Percentiles rank a stretch among this genome's conserved stretches.
These are phyloP conservation scores for Taeniopygia guttata DNA, from an alignment of 2,797 vertebrate genomes.

Conservation along the genomic window DNA sequence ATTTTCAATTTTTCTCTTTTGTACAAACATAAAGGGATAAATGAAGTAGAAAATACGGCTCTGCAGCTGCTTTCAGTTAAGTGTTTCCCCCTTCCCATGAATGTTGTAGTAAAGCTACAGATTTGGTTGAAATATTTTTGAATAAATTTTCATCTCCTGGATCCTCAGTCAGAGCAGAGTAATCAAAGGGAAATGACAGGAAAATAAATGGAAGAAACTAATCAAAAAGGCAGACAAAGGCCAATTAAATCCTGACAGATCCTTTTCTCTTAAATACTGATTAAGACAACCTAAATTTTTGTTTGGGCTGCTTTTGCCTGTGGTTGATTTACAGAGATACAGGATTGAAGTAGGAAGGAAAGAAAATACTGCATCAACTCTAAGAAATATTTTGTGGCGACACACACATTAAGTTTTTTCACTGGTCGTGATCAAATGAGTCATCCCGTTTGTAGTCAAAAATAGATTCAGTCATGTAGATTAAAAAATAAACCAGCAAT, in stretches of 20 bases:
- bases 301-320: background rate
- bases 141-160: background rate
- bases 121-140: background rate
- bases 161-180: background rate
- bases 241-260: background rate
- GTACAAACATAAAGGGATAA: slow-evolving; percentile 26
- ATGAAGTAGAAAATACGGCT: background rate
- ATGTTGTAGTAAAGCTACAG: background rate
- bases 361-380: background rate
- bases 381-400: background rate
- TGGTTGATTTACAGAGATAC: background rate
- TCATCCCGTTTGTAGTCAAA: slow-evolving; percentile 38
- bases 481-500: slow-evolving; percentile 20
- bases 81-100: background rate
- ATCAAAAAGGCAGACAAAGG: slow-evolving; percentile 7
- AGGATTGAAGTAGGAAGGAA: background rate
- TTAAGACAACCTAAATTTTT: background rate
- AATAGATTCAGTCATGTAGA: slow-evolving; percentile 36
- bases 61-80: background rate
- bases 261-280: background rate
- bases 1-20: slow-evolving; percentile 12
- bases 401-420: background rate
- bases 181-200: background rate
- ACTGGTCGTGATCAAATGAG: slow-evolving; percentile 31
- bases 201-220: slow-evolving; percentile 18